These are phyloP conservation scores for Synodontis membranacea DNA, from an alignment of 2,113 vertebrate genomes.

Conservation along the genomic window DNA sequence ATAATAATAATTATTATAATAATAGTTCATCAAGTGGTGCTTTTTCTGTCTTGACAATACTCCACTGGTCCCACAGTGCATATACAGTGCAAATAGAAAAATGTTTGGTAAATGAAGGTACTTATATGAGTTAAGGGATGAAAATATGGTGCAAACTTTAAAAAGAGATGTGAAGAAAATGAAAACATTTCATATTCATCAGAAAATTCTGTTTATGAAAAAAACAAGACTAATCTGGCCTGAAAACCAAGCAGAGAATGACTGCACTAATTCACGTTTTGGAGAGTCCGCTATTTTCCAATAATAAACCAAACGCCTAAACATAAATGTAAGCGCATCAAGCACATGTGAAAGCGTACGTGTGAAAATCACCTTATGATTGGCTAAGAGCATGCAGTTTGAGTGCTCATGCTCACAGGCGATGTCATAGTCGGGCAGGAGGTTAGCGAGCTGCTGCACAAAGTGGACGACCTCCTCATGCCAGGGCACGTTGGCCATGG, in stretches of 20 bases:
- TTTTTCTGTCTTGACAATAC: not conserved
- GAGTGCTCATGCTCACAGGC: constrained; percentile 94
- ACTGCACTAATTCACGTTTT: not conserved
- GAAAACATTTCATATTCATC: not conserved
- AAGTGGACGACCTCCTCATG: constrained; percentile 90
- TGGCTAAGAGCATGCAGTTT: constrained; percentile 88
- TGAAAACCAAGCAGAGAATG: constrained; percentile 1
- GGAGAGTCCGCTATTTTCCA: constrained; percentile 1
- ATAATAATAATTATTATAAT: not conserved
- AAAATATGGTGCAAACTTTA: not conserved
- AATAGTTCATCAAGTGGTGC: not conserved
- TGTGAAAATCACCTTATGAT: constrained; percentile 80
- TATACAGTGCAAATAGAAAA: not conserved
- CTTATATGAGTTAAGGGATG: not conserved
- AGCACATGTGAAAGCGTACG: not conserved
- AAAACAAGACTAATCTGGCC: constrained; percentile 1
- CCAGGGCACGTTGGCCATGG: constrained; percentile 97
- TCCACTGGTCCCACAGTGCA: not conserved
- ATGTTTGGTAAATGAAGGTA: not conserved
- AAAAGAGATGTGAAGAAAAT: not conserved
- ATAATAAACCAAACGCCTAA: not conserved
- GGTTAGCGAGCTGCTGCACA: constrained; percentile 79
- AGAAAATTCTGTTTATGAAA: not conserved
- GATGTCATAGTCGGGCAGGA: constrained; percentile 83
- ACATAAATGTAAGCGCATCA: not conserved